Base-by-base conservation (phyloP, 2,888 invertebrate genomes). In the Dicyrtomina minuta region DNA sequence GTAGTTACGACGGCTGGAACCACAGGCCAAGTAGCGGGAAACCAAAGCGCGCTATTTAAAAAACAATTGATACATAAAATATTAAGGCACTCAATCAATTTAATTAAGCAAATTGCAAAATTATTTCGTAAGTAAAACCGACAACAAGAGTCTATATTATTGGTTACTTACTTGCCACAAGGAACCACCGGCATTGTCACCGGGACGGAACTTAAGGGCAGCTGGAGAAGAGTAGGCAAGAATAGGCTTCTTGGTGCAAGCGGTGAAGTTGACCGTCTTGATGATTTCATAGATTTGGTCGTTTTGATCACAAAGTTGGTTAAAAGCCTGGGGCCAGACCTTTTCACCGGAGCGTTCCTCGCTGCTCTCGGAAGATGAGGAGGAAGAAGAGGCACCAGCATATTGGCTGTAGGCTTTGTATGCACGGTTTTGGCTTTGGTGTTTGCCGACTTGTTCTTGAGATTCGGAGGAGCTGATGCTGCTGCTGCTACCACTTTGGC, bases 211-310 rank as follows among this genome's bases (percentile, higher is more conserved):
- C n/a, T n/a, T 66, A 33, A 75, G 55, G 70, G 71, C 75, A 26
- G 71, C 44, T 15, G 74, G 74, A 56, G 73, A 71, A 59, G 72
- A 55, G 70, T 70, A 72, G 55, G 75, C 70, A 55, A 76, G 74
- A 39, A 79, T 74, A 51, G 81, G 79, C 70, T 81, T 79, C 67
- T 79, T 74, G 60, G 70, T 70, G 79, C 82, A 82, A 72, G 80
- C 80, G 70, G 82, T 80, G 79, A 82, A 82, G 80, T 84, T 81
- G 75, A 82, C 76, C 49, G 81, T 79, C n/a, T n/a, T n/a, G n/a
- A n/a, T n/a, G n/a, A n/a, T n/a, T n/a, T n/a, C n/a, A n/a, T n/a
- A n/a, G n/a, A 77, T 59, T 71, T 76, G 77, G 49, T 77, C 75
- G 4, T 71, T 46, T 10, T 71, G 51, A 2, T 73, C 59, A 65